Conservation (phyloP, 1,140 invertebrate species). For the Danaus plexippus region DNA sequence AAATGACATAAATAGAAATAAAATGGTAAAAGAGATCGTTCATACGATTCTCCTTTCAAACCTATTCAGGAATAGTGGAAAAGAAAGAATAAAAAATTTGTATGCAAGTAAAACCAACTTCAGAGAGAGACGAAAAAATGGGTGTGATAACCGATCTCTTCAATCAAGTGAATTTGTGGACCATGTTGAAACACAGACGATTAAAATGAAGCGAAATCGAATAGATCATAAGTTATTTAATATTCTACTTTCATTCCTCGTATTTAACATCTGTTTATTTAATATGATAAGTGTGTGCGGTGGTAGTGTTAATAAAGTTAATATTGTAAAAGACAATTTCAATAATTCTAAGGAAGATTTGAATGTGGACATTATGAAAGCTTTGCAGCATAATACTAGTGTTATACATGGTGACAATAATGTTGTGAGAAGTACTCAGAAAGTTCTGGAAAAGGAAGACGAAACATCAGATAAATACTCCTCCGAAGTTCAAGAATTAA, state of each 20-base stretch:
- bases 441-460: conserved; percentile 30
- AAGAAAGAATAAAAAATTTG: conserved; percentile 31
- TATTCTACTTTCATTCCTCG: conserved; percentile 26
- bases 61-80: conserved; percentile 28
- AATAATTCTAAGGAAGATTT: conserved; percentile 21
- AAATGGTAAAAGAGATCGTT: conserved; percentile 62
- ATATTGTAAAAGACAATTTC: conserved; percentile 35
- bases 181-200: conserved; percentile 58
- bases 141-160: conserved; percentile 20
- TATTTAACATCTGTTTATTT: conserved; percentile 51
- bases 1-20: conserved; percentile 54
- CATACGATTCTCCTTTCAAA: conserved; percentile 48
- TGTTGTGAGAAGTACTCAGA: conserved; percentile 27
- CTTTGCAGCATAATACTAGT: conserved; percentile 10
- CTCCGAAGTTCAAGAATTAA: conserved; percentile 29
- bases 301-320: conserved; percentile 56
- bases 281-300: conserved; percentile 67
- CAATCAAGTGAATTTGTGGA: conserved; percentile 42
- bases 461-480: conserved; percentile 42
- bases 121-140: conserved; percentile 32
- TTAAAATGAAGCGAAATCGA: conserved; percentile 39
- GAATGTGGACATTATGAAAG: conserved; percentile 16
- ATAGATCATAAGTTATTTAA: conserved; percentile 9
- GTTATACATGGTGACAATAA: conserved; percentile 22
- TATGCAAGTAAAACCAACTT: conserved; percentile 38